phyloP scores from a whole-genome alignment of 2,888 invertebrate genomes.

The Lomographa bimaculata region DNA sequence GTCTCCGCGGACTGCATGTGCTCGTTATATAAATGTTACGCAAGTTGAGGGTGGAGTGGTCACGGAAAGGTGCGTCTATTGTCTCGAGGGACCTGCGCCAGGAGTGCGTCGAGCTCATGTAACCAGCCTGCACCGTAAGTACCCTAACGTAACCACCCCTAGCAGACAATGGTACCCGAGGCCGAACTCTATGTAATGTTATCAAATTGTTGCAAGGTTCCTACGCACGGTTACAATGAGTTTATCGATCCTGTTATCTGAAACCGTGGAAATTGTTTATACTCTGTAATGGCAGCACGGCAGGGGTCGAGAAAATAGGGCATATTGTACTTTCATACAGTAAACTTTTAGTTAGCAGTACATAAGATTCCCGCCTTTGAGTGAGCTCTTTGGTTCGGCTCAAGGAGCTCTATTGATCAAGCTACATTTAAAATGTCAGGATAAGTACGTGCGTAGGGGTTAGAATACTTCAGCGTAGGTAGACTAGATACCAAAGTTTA shows the following conservation, averaged over 20 bases:
- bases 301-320: constrained; percentile 22
- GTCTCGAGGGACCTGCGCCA: constrained; percentile 45
- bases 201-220: constrained; percentile 13
- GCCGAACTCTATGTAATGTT: constrained; percentile 8
- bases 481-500: constrained; percentile 4
- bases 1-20: constrained; percentile 62
- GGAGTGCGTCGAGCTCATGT: constrained; percentile 64
- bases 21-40: constrained; percentile 79
- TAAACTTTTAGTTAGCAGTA: constrained; percentile 5
- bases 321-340: constrained; percentile 11
- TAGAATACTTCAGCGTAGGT: constrained; percentile 1
- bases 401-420: constrained; percentile 61
- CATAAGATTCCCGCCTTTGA: constrained; percentile 36
- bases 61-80: constrained; percentile 59
- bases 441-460: constrained; percentile 11
- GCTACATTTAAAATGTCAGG: constrained; percentile 37
- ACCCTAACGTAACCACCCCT: constrained; percentile 29
- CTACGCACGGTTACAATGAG: constrained; percentile 17
- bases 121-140: constrained; percentile 65
- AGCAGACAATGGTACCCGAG: constrained; percentile 10
- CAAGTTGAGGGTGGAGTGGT: constrained; percentile 69
- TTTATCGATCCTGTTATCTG: constrained; percentile 68
- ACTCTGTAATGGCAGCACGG: constrained; percentile 34
- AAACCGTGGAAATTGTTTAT: constrained; percentile 55
- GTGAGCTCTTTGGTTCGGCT: constrained; percentile 32